Percentiles rank a stretch among this genome's conserved stretches.
These are phyloP conservation scores for Trematomus loennbergii DNA, from an alignment of 2,113 vertebrate genomes.

Conservation along the genomic window DNA sequence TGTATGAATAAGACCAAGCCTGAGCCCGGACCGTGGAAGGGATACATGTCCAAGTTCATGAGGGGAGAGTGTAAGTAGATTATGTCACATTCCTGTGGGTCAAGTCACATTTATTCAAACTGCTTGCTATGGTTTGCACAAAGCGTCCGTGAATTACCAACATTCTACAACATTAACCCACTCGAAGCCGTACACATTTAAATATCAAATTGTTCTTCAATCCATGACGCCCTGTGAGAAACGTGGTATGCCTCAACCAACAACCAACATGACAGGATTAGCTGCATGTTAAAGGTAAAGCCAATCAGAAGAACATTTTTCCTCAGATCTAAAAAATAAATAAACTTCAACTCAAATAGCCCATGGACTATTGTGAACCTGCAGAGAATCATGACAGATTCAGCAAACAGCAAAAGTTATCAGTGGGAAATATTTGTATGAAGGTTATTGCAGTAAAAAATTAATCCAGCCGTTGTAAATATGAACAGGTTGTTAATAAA, in stretches of 20 bases:
- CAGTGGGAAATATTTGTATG: neutral
- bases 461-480: neutral
- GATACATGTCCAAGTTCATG: slow-evolving; percentile 89
- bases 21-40: slow-evolving; percentile 86
- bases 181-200: neutral
- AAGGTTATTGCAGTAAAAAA: neutral
- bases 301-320: slow-evolving; percentile 8
- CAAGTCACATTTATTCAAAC: neutral
- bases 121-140: neutral
- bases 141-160: neutral
- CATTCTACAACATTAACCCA: neutral
- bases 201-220: neutral
- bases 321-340: neutral
- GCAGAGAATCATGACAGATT: neutral
- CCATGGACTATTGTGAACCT: no score
- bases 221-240: neutral
- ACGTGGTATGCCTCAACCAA: neutral
- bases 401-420: neutral
- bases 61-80: slow-evolving; percentile 83
- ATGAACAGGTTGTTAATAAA: neutral
- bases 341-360: no score
- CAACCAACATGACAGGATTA: slow-evolving; percentile 30
- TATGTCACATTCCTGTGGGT: slow-evolving; percentile 28
- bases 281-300: neutral
- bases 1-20: slow-evolving; percentile 86